Conservation (phyloP, 2,113 vertebrate species). For the Diphyllodes magnificus region DNA sequence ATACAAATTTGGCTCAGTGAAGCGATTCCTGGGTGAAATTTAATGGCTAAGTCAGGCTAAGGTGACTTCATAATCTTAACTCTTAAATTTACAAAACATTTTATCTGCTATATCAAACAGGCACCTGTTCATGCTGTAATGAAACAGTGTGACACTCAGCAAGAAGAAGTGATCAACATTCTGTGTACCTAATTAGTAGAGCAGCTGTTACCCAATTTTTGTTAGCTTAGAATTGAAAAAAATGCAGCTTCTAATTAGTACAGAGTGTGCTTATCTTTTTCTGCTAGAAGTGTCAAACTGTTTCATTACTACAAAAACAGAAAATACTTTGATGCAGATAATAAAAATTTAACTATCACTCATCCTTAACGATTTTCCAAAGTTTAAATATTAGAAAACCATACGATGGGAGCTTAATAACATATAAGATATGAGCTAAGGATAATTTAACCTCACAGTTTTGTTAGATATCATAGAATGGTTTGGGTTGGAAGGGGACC, state of each 20-base stretch:
- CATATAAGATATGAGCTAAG: not conserved
- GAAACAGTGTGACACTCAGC: not conserved
- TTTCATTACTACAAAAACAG: not conserved
- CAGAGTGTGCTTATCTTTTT: not conserved
- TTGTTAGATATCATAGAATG: not conserved
- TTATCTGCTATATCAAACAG: not conserved
- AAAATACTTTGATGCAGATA: not conserved
- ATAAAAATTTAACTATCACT: constrained; percentile 16
- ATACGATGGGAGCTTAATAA: not conserved
- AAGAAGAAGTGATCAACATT: constrained; percentile 23
- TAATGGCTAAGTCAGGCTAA: not conserved
- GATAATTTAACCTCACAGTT: not conserved
- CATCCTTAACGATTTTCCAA: not conserved
- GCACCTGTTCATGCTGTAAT: not conserved
- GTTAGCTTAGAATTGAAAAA: constrained; percentile 26
- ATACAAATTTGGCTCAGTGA: not conserved
- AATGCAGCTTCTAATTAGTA: constrained; percentile 43
- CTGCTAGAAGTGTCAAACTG: constrained; percentile 30
- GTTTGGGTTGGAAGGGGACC: not conserved
- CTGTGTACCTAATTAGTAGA: constrained; percentile 34
- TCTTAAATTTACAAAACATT: not conserved
- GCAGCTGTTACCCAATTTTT: constrained; percentile 50
- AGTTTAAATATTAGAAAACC: not conserved
- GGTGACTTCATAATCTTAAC: not conserved
- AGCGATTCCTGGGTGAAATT: not conserved